Evolutionary conservation across 35 echinoderm and acorn worm genomes (phyloP).

Genomic region (Apostichopus parvimensis): DNA sequence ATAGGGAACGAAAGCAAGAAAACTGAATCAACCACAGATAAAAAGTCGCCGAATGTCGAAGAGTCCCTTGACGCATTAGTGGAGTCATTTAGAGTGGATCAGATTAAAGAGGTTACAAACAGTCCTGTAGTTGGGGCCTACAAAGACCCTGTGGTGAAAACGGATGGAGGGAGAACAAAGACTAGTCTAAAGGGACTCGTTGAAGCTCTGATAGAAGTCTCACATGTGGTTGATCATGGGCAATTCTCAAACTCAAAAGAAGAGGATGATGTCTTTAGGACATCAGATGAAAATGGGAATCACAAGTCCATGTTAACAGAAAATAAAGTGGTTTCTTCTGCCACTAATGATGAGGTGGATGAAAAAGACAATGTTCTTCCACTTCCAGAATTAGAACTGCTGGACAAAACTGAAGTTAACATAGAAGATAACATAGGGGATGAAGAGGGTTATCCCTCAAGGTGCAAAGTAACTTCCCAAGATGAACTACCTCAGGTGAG

Average conservation of each 20-base stretch:
- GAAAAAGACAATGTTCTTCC: background rate
- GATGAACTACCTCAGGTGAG: too few relatives aligned
- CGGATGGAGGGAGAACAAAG: background rate
- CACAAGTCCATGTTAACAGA: background rate
- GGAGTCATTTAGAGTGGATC: slow-evolving; percentile 30
- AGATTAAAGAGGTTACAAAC: background rate
- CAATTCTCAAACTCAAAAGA: background rate
- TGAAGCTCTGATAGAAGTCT: slow-evolving; percentile 18
- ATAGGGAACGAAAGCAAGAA: background rate
- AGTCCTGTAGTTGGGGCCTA: too few relatives aligned
- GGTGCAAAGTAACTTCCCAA: too few relatives aligned
- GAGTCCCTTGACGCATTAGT: slow-evolving; percentile 25
- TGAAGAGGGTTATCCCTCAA: too few relatives aligned
- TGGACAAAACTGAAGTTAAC: too few relatives aligned
- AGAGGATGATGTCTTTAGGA: background rate
- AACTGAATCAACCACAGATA: background rate
- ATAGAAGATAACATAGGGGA: too few relatives aligned
- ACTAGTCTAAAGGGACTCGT: background rate
- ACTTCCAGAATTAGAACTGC: too few relatives aligned
- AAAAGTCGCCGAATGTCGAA: background rate
- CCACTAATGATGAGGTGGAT: background rate
- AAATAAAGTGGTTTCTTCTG: background rate
- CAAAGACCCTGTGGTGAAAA: background rate
- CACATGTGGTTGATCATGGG: slow-evolving; percentile 26
- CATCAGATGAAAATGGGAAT: slow-evolving; percentile 34